Evolutionary conservation across 92 coral and sea anemone species (phyloP).

Genomic region (Paramuricea clavata): DNA sequence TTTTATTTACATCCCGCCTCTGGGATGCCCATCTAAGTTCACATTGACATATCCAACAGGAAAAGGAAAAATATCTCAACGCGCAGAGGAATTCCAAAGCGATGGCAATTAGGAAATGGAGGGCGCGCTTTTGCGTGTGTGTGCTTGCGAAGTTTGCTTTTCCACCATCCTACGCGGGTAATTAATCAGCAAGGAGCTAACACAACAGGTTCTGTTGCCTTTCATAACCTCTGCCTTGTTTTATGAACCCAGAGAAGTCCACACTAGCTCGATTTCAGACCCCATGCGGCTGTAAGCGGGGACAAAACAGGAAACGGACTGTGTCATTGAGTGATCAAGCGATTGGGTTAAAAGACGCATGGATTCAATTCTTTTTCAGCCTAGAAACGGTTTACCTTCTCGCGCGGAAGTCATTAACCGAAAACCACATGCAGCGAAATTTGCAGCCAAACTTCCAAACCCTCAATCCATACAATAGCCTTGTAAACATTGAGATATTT

Average conservation of each 20-base stretch:
- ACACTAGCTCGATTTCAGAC: slow-evolving; percentile 13
- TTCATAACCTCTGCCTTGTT: background rate
- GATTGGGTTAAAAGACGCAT: slow-evolving; percentile 9
- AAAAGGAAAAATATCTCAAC: slow-evolving; percentile 2
- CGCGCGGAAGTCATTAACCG: slow-evolving; percentile 31
- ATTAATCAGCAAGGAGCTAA: background rate
- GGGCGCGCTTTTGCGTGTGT: background rate
- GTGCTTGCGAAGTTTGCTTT: background rate
- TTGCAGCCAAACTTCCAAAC: background rate
- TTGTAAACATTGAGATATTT: background rate
- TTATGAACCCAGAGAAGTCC: slow-evolving; percentile 4
- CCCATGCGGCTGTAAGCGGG: slow-evolving; percentile 17
- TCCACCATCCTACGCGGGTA: background rate
- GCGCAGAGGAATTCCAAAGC: slow-evolving; percentile 7
- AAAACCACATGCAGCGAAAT: background rate
- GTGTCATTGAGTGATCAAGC: slow-evolving; percentile 35
- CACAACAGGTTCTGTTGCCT: slow-evolving; percentile 29
- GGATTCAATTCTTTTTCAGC: background rate
- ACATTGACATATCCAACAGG: slow-evolving; percentile 6
- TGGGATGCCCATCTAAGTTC: slow-evolving; percentile 15
- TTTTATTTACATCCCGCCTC: slow-evolving; percentile 25
- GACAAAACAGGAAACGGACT: slow-evolving; percentile 48
- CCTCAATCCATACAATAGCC: background rate
- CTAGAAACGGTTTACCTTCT: background rate
- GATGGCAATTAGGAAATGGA: background rate